A percentile compares a stretch with the other conserved stretches of the same genome.
These are phyloP conservation scores for Oriolus oriolus DNA, from an alignment of 2,113 vertebrate species.

Conservation along the genomic window DNA sequence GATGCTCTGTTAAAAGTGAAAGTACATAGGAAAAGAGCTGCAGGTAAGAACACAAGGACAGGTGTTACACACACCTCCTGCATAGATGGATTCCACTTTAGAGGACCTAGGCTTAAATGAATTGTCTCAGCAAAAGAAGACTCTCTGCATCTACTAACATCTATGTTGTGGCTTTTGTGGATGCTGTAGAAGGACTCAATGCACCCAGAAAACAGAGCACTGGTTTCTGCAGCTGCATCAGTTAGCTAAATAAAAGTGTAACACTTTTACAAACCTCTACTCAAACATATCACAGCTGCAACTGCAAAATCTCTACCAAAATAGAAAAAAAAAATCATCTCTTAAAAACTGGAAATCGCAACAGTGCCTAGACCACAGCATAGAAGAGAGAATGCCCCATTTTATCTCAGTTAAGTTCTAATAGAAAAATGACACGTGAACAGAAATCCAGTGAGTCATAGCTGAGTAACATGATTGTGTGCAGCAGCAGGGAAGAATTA, in stretches of 20 bases:
- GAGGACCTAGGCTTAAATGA: background rate
- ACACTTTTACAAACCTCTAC: background rate
- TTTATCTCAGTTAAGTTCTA: background rate
- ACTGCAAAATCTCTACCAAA: background rate
- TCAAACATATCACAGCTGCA: background rate
- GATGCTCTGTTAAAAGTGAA: background rate
- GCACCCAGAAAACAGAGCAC: background rate
- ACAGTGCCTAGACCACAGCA: background rate
- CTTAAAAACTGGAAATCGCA: background rate
- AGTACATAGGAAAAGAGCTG: background rate
- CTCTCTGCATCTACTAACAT: background rate
- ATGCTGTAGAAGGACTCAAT: background rate
- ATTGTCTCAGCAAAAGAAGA: background rate
- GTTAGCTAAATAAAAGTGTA: background rate
- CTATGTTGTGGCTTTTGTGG: background rate
- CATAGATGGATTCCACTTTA: background rate
- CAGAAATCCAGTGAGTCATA: conserved; percentile 12
- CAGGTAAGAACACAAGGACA: background rate
- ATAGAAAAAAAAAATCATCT: background rate
- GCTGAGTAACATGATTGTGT: background rate
- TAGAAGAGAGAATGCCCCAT: background rate
- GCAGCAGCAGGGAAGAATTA: background rate
- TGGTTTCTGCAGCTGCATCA: background rate
- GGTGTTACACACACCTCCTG: background rate
- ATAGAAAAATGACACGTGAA: background rate